Evolutionary conservation across 2,888 invertebrate genomes (phyloP).

Genomic region (Pasiphila rectangulata): DNA sequence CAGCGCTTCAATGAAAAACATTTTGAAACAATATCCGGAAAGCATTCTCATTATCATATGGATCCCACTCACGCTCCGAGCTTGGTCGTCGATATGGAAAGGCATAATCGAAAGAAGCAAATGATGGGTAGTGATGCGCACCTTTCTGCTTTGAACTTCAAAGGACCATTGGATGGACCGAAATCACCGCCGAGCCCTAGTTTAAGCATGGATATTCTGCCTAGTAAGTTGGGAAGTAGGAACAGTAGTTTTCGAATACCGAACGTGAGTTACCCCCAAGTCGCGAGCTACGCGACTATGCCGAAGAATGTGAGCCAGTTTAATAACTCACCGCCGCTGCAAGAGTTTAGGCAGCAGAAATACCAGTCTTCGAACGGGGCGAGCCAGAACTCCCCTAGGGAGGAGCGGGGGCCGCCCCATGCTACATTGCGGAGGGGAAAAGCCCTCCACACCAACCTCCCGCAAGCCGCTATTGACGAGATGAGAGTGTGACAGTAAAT

Average conservation of each 20-base stretch:
- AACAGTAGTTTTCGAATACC: constrained; percentile 73
- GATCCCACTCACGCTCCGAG: constrained; percentile 89
- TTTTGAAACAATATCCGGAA: constrained; percentile 88
- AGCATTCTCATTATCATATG: constrained; percentile 90
- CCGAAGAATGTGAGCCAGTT: constrained; percentile 82
- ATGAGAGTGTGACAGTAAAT: constrained; percentile 91
- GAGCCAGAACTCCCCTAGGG: constrained; percentile 61
- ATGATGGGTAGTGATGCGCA: constrained; percentile 76
- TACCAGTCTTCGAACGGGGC: constrained; percentile 82
- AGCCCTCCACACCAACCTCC: constrained; percentile 82
- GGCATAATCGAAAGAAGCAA: constrained; percentile 70
- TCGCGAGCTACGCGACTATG: constrained; percentile 78
- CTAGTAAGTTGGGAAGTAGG: constrained; percentile 76
- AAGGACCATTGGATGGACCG: constrained; percentile 78
- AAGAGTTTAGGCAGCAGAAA: constrained; percentile 80
- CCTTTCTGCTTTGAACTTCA: constrained; percentile 78
- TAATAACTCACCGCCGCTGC: constrained; percentile 71
- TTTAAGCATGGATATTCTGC: constrained; percentile 79
- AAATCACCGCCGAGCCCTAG: constrained; percentile 84
- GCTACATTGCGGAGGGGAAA: constrained; percentile 69
- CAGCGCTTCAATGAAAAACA: constrained; percentile 85
- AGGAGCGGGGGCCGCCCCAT: constrained; percentile 60
- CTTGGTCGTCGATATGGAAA: constrained; percentile 91
- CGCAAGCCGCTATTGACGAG: constrained; percentile 92
- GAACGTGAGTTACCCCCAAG: constrained; percentile 69